Percentiles rank a stretch among this genome's conserved stretches.
These are phyloP conservation scores for Sarcophaga bullata DNA, from an alignment of 1,140 invertebrate genomes.

Conservation along the genomic window DNA sequence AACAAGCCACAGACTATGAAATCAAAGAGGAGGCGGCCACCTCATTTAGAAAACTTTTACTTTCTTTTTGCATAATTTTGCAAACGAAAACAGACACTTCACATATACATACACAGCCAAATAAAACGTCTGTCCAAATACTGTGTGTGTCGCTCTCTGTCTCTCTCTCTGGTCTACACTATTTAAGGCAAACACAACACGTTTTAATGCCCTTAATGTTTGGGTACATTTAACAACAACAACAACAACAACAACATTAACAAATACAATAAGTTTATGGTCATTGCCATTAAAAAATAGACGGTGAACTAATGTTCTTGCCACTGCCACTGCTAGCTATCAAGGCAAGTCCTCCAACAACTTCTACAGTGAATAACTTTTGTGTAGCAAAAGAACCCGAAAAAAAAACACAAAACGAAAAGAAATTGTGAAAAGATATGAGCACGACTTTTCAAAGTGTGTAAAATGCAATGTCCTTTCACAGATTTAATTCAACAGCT, in stretches of 20 bases:
- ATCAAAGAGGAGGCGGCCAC: background rate
- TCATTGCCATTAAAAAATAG: constrained; percentile 36
- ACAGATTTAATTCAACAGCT: constrained; percentile 33
- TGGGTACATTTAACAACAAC: constrained; percentile 5
- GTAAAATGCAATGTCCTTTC: constrained; percentile 36
- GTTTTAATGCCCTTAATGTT: constrained; percentile 36
- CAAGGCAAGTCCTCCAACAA: background rate
- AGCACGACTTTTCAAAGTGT: constrained; percentile 19
- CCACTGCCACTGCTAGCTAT: background rate
- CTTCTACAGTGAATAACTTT: background rate
- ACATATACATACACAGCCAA: background rate
- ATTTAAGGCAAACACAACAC: constrained; percentile 36
- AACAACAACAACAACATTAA: background rate
- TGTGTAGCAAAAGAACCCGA: background rate
- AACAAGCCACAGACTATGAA: background rate
- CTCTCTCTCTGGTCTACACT: background rate
- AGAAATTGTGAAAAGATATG: background rate
- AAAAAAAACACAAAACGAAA: background rate
- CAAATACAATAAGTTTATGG: constrained; percentile 31
- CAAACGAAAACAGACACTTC: background rate
- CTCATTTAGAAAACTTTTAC: constrained; percentile 27
- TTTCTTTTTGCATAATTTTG: constrained; percentile 28
- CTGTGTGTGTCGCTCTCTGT: no score
- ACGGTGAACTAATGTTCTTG: background rate
- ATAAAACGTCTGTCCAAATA: background rate